Conservation (phyloP, 2,113 vertebrate species). For the Podiceps cristatus region DNA sequence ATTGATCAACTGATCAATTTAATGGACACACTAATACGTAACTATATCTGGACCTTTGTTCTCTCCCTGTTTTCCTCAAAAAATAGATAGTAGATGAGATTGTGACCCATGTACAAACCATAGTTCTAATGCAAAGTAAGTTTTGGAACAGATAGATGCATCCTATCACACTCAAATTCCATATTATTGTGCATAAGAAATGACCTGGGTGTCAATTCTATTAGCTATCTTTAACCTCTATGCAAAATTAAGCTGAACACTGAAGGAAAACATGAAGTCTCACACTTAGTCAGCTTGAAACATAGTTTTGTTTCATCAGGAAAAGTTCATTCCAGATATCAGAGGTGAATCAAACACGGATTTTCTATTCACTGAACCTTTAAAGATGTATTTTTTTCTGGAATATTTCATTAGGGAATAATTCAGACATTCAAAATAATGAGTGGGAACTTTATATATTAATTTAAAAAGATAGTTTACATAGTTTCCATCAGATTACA, state of each 20-base stretch:
- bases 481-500: background rate
- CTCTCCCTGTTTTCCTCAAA: background rate
- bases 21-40: background rate
- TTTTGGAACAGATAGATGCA: background rate
- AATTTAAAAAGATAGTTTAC: background rate
- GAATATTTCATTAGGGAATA: background rate
- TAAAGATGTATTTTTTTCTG: background rate
- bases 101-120: background rate
- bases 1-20: accelerated
- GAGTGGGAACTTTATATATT: background rate
- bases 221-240: background rate
- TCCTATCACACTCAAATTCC: background rate
- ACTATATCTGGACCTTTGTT: background rate
- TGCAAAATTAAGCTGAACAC: background rate
- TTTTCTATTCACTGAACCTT: background rate
- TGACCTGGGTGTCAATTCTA: background rate
- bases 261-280: background rate
- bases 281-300: background rate
- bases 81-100: background rate
- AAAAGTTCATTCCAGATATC: background rate
- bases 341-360: background rate
- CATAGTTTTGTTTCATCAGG: background rate
- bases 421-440: background rate
- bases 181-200: background rate
- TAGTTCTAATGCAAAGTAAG: background rate